phyloP scores from a whole-genome alignment of 2,113 vertebrate species.

The Myodes glareolus region DNA sequence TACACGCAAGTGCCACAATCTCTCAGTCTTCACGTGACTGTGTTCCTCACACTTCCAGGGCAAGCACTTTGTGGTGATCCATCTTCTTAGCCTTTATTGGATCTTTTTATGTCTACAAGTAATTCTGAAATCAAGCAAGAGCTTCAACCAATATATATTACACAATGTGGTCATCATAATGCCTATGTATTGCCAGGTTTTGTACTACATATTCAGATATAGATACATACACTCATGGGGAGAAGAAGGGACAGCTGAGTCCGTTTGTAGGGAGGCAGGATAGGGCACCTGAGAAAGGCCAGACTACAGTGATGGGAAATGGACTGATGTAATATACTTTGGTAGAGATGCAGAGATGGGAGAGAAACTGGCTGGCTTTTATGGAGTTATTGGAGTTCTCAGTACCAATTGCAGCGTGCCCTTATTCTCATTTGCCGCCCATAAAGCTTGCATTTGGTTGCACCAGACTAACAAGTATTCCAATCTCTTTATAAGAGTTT shows the following conservation, averaged over 20 bases:
- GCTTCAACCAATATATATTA: not conserved
- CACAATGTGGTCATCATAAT: not conserved
- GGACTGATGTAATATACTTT: not conserved
- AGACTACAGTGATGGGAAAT: not conserved
- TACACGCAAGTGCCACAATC: not conserved
- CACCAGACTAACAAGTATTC: not conserved
- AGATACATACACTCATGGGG: not conserved
- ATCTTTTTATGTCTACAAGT: conserved; percentile 1
- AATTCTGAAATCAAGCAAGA: not conserved
- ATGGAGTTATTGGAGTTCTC: not conserved
- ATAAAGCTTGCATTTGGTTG: not conserved
- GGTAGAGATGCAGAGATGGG: not conserved
- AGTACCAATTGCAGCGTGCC: not conserved
- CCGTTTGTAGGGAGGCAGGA: not conserved
- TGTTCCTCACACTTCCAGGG: not conserved
- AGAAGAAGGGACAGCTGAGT: not conserved
- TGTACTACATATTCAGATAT: not conserved
- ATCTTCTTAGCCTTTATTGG: not conserved
- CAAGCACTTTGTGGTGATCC: not conserved
- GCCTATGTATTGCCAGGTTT: not conserved
- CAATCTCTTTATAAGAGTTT: not conserved
- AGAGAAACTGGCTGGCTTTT: not conserved
- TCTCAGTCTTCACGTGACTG: not conserved
- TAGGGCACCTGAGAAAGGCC: not conserved
- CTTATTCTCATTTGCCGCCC: not conserved